Evolutionary conservation across 2,888 invertebrate genomes (phyloP), one percentile per base, ranked within the genome.

Genomic region (Empis stercorea): DNA sequence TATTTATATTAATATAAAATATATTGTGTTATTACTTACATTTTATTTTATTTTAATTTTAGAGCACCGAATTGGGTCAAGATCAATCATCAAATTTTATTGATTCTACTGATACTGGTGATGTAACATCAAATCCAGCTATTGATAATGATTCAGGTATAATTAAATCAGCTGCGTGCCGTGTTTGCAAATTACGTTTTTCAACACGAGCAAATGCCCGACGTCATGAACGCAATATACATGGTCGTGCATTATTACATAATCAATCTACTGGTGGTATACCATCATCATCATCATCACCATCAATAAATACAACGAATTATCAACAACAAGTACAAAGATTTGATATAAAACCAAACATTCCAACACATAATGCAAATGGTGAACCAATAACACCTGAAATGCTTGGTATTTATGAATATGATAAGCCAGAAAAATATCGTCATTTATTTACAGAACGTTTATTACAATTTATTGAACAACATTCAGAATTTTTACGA

Each of bases 171-270:
- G 20, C 20, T 40, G 40, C 20, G 14, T 70, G 70, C 45, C 63
- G 67, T 20, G 64, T 69, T 9, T 70, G 70, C 48, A 66, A 69
- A 51, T 55, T 70, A 37, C 63, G 66, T 48, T 70, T 70, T 49
- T 68, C 69, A 13, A 68, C 70, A 34, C 61, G 68, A 2, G 69
- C 70, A 44, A 70, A 70, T 56, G 70, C 70, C 10, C 61, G 68
- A 17, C 66, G 70, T 1, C 70, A 70, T 43, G 70, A 70, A 47
- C 65, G 68, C 30, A 70, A 70, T 51, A 55, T 70, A 48, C 70
- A 70, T 54, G 66, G 66, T n/a, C 23, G 17, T 39, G 30, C 47
- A 32, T 59, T 60, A 40, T 36, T 61, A 13, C 61, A 60, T 43
- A 60, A 57, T 46, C 57, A 60, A 44, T 57, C 58, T 1, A 53